Percentiles rank a stretch among this genome's conserved stretches.
These are phyloP conservation scores for Pyrocoelia pectoralis DNA, from an alignment of 2,888 invertebrate genomes.

Conservation along the genomic window DNA sequence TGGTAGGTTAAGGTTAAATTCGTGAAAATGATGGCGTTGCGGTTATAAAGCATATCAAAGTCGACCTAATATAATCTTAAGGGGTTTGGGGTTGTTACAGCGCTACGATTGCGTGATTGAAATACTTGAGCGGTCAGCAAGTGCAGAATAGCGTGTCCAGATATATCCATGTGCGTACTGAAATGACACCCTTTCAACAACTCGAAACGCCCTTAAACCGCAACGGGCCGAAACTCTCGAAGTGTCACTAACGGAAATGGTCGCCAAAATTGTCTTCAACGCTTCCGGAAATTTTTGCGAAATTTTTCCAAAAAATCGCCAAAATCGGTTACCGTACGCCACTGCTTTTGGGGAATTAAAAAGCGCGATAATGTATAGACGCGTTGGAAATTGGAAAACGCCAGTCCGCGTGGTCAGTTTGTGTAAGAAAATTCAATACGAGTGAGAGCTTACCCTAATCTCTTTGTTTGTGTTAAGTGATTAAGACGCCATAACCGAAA, in stretches of 20 bases:
- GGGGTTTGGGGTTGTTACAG: conserved; percentile 31
- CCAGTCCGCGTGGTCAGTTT: conserved; percentile 32
- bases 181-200: neutral
- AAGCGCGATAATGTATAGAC: conserved; percentile 34
- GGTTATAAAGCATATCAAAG: conserved; percentile 31
- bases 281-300: too few relatives aligned
- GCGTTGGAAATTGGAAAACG: conserved; percentile 27
- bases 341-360: conserved; percentile 29
- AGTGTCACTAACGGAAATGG: too few relatives aligned
- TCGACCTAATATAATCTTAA: conserved; percentile 34
- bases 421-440: conserved; percentile 27
- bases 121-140: conserved; percentile 54
- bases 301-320: neutral
- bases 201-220: too few relatives aligned
- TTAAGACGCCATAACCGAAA: neutral
- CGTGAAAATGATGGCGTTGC: conserved; percentile 25
- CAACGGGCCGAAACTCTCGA: too few relatives aligned
- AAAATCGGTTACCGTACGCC: conserved; percentile 21
- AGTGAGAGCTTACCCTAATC: conserved; percentile 20
- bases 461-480: conserved; percentile 11
- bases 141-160: conserved; percentile 58
- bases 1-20: conserved; percentile 35
- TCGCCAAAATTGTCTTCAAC: too few relatives aligned
- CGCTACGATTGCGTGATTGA: conserved; percentile 53
- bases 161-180: conserved; percentile 51